Evolutionary conservation across 2,113 vertebrate genomes (phyloP), one percentile per base, ranked within the genome.

Genomic region (Aythya baeri): DNA sequence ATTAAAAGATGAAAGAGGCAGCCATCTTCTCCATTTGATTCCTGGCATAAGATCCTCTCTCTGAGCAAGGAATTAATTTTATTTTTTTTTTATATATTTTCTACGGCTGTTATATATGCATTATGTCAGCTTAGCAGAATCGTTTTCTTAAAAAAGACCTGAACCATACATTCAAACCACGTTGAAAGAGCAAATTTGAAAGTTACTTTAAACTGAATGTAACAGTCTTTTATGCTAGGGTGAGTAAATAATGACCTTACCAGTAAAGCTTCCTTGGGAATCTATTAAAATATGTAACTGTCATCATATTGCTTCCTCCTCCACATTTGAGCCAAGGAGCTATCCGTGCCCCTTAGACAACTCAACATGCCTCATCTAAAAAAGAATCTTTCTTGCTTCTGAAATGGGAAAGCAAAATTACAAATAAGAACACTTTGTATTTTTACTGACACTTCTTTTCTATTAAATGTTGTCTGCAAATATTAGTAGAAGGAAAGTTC

Each of bases 1-100:
- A 88, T 94, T 92, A 89, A 94, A 94, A 93, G 71, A 86, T 81
- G 55, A 96, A 86, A 95, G 62, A 94, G 58, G 46, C 32, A 89
- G 71, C 55, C 68, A 52, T 50, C 55, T 87, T 81, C 79, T 82
- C 54, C 31, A 46, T 78, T 91, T 78, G 46, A 75, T 74, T 93
- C 57, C 52, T 96, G 80, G 43, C 61, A 93, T 13, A 72, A 70
- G 38, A 91, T 80, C 57, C 59, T 61, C 17, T 86, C 22, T 62
- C 17, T 74, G 0, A 72, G 44, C 21, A 85, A 89, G 22, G 23
- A 57, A 85, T 91, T 80, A 75, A 43, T 61, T 71, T 18, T 9
- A 57, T 79, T 36, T 90, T 89, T 83, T 67, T 3, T 57, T 77
- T 90, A 3, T 57, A 84, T 90, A 71, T 84, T 94, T 95, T 94